phyloP scores from a whole-genome alignment of 2,888 invertebrate genomes.

The Maniola hyperantus region DNA sequence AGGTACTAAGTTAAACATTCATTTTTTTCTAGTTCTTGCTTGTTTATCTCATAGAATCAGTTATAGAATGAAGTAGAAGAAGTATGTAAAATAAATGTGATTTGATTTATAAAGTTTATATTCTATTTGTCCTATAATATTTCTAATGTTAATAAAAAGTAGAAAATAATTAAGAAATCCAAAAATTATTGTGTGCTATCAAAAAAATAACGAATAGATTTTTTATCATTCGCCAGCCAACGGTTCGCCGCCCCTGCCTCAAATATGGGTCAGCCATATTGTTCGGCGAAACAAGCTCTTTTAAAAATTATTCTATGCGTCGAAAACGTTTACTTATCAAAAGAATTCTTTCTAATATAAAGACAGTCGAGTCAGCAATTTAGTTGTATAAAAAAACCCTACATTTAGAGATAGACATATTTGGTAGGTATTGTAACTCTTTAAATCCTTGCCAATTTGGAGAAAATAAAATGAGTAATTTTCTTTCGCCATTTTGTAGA shows the following conservation, averaged over 20 bases:
- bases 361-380: constrained; percentile 9
- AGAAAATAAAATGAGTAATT: background rate
- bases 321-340: constrained; percentile 17
- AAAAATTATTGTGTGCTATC: background rate
- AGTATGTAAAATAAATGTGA: too few relatives aligned
- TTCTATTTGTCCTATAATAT: too few relatives aligned
- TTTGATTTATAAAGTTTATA: too few relatives aligned
- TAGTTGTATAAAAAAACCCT: constrained; percentile 1
- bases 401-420: background rate
- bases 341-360: constrained; percentile 1
- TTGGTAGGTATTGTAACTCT: constrained; percentile 4
- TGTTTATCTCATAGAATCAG: too few relatives aligned
- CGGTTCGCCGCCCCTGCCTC: background rate
- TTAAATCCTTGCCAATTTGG: constrained; percentile 12
- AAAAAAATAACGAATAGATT: background rate
- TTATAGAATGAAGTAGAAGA: too few relatives aligned
- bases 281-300: constrained; percentile 4
- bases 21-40: too few relatives aligned
- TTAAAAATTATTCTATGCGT: constrained; percentile 13
- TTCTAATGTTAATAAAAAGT: too few relatives aligned
- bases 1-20: too few relatives aligned
- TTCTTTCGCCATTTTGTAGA: too few relatives aligned
- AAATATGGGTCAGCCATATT: constrained; percentile 14
- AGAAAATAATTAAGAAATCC: too few relatives aligned
- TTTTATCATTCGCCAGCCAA: background rate